A percentile compares a stretch with the other conserved stretches of the same genome.
These are phyloP conservation scores for Parus major DNA, from an alignment of 2,113 vertebrate genomes.

Conservation along the genomic window DNA sequence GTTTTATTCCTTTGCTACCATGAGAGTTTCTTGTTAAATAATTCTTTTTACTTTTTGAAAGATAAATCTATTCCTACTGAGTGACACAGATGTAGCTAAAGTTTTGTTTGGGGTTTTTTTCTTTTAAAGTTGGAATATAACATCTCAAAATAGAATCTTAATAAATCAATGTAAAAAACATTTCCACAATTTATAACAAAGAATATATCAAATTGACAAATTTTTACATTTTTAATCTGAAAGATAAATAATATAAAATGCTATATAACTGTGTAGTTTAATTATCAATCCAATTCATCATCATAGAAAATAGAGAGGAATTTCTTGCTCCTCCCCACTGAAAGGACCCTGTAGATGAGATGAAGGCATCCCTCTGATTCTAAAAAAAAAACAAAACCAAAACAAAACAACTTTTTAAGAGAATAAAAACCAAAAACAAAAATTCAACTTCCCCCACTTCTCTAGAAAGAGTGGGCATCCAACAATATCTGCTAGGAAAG, in stretches of 20 bases:
- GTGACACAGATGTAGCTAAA: neutral
- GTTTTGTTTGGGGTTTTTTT: neutral
- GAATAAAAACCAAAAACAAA: neutral
- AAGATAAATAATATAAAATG: neutral
- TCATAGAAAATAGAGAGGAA: neutral
- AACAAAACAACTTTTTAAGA: neutral
- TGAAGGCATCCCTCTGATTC: neutral
- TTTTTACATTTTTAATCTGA: neutral
- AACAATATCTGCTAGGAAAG: neutral
- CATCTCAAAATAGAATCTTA: neutral
- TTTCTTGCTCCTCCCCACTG: neutral
- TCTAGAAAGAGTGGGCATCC: neutral
- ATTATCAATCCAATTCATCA: neutral
- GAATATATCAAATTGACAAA: neutral
- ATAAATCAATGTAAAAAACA: neutral
- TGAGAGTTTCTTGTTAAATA: neutral
- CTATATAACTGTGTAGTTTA: neutral
- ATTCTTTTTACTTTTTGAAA: neutral
- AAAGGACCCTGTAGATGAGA: fast-evolving
- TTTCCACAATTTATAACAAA: neutral
- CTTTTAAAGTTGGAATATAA: neutral
- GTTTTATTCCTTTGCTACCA: neutral
- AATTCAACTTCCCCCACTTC: neutral
- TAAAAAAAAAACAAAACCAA: neutral
- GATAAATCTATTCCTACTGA: neutral